Conservation (phyloP, 2,797 vertebrate species). For the Enteromius thamalakanensis region DNA sequence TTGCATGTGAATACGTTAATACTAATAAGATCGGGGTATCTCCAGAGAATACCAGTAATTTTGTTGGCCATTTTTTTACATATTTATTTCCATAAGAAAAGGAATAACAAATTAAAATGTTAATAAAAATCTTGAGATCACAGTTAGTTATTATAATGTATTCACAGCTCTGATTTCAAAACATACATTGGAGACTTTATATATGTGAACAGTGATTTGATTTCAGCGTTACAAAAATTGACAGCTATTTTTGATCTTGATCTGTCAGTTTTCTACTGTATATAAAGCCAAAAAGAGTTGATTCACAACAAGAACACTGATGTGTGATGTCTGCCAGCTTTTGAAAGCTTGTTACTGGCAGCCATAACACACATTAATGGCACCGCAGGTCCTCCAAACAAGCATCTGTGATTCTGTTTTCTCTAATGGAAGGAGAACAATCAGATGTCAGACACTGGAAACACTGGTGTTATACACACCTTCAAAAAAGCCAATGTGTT, state of each 20-base stretch:
- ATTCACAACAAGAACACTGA: background rate
- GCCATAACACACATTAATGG: background rate
- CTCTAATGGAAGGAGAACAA: background rate
- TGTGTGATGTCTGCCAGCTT: slow-evolving; percentile 3
- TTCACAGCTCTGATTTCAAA: no score
- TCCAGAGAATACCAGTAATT: no score
- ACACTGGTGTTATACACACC: background rate
- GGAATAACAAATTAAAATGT: no score
- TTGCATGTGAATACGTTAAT: background rate
- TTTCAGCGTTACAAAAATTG: background rate
- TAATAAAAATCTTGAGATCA: no score
- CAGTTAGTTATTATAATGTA: no score
- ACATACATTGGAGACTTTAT: no score
- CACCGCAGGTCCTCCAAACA: background rate
- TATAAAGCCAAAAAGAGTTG: background rate
- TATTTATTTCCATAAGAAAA: no score
- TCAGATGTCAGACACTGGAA: background rate
- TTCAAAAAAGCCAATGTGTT: background rate
- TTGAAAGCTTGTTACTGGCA: slow-evolving; percentile 6
- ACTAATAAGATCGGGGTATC: background rate
- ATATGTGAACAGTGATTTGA: background rate
- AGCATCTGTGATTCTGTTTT: background rate
- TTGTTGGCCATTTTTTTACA: no score
- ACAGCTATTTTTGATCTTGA: background rate
- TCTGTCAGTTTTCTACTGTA: background rate